phyloP scores from a whole-genome alignment of 1,140 invertebrate genomes.

The Archivesica marissinica region DNA sequence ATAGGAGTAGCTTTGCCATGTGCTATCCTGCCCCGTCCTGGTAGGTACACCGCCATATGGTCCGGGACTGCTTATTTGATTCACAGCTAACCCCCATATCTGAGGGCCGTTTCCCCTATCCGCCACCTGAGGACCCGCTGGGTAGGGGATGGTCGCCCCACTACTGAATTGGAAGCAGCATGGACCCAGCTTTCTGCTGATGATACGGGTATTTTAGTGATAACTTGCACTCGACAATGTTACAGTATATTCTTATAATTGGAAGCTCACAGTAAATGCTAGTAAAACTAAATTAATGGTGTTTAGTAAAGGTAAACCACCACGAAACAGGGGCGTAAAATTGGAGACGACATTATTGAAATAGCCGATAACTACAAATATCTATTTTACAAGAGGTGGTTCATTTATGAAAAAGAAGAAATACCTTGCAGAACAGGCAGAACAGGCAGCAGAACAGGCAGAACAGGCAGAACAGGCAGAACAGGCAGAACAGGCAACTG shows the following conservation, averaged over 20 bases:
- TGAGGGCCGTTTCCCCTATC: too few relatives aligned
- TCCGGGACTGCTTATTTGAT: too few relatives aligned
- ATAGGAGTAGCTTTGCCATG: too few relatives aligned
- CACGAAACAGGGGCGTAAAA: neutral
- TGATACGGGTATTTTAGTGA: slow-evolving; percentile 59
- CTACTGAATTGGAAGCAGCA: too few relatives aligned
- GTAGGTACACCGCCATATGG: too few relatives aligned
- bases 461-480: slow-evolving; percentile 3
- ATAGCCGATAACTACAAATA: slow-evolving; percentile 22
- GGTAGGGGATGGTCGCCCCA: too few relatives aligned
- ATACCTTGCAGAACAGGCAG: slow-evolving; percentile 17
- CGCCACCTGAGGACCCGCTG: too few relatives aligned
- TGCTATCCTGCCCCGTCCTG: too few relatives aligned
- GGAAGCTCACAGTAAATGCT: slow-evolving; percentile 56
- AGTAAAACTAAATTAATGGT: slow-evolving; percentile 60
- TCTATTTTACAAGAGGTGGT: slow-evolving; percentile 8
- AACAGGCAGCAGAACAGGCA: slow-evolving; percentile 1
- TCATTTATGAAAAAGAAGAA: slow-evolving; percentile 18
- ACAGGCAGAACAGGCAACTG: slow-evolving; percentile 30
- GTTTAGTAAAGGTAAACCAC: slow-evolving; percentile 29
- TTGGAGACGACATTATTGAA: neutral
- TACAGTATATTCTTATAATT: slow-evolving; percentile 45
- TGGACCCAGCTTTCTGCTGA: slow-evolving; percentile 67
- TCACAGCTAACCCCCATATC: too few relatives aligned
- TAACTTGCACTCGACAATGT: slow-evolving; percentile 18